Evolutionary conservation across 2,888 invertebrate species (phyloP).

Genomic region (Hyppa rectilinea): DNA sequence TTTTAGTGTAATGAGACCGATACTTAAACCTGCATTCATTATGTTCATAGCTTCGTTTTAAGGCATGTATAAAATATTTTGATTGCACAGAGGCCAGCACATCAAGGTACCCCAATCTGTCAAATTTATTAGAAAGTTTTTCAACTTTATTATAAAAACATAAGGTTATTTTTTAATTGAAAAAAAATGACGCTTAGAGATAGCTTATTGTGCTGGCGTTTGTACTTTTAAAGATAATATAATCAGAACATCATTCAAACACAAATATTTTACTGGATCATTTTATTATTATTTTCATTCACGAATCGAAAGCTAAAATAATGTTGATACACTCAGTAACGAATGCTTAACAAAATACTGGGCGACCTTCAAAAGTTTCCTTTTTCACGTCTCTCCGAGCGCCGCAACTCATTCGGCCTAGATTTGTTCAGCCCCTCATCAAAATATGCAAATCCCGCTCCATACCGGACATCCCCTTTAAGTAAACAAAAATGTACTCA

Average conservation of each 20-base stretch:
- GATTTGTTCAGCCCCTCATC: conserved; percentile 61
- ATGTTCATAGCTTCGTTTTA: background rate
- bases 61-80: background rate
- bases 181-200: too few species aligned
- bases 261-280: background rate
- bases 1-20: background rate
- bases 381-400: conserved; percentile 48
- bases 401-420: conserved; percentile 57
- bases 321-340: conserved; percentile 9
- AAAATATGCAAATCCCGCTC: conserved; percentile 68
- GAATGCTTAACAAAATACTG: conserved; percentile 39
- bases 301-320: conserved; percentile 11
- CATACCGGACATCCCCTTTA: conserved; percentile 63
- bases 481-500: conserved; percentile 72
- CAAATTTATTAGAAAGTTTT: too few species aligned
- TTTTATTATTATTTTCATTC: background rate
- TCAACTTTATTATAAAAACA: too few species aligned
- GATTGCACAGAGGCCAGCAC: too few species aligned
- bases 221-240: background rate
- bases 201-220: too few species aligned
- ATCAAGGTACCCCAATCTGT: too few species aligned
- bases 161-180: too few species aligned
- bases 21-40: background rate
- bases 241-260: background rate
- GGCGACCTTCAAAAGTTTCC: conserved; percentile 50